phyloP scores from a whole-genome alignment of 2,797 vertebrate genomes.

The Platalea minor region DNA sequence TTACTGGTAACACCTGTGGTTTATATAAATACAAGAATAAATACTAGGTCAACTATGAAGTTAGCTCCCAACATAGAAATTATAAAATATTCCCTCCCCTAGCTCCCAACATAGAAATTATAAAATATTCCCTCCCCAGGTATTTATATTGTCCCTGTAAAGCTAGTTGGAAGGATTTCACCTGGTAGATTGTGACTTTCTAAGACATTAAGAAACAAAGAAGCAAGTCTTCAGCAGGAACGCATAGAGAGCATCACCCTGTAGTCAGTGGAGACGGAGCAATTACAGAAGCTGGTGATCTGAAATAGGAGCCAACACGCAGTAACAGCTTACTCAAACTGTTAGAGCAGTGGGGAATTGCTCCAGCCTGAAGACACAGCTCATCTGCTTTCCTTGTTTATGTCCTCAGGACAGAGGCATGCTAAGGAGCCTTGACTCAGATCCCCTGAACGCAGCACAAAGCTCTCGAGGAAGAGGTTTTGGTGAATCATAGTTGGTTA shows the following conservation, averaged over 20 bases:
- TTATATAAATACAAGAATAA: background rate
- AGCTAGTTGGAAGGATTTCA: background rate
- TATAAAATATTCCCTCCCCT: background rate
- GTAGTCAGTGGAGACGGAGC: background rate
- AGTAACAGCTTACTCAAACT: background rate
- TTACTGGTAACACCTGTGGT: background rate
- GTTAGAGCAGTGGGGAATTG: background rate
- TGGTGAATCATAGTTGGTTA: background rate
- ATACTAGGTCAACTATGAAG: background rate
- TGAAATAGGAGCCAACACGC: background rate
- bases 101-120: background rate
- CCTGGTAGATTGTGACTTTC: background rate
- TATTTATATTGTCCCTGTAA: background rate
- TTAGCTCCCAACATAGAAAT: background rate
- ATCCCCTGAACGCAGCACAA: rapidly evolving
- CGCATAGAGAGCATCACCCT: too few relatives aligned
- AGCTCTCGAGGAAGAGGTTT: background rate
- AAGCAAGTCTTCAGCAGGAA: background rate
- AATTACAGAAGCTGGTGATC: background rate
- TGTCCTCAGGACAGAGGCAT: background rate
- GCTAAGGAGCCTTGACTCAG: background rate
- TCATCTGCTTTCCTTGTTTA: background rate
- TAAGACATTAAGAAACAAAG: background rate
- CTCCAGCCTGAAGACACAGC: background rate
- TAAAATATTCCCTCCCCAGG: background rate